phyloP scores from a whole-genome alignment of 2,797 vertebrate genomes.

The Erpetoichthys calabaricus region DNA sequence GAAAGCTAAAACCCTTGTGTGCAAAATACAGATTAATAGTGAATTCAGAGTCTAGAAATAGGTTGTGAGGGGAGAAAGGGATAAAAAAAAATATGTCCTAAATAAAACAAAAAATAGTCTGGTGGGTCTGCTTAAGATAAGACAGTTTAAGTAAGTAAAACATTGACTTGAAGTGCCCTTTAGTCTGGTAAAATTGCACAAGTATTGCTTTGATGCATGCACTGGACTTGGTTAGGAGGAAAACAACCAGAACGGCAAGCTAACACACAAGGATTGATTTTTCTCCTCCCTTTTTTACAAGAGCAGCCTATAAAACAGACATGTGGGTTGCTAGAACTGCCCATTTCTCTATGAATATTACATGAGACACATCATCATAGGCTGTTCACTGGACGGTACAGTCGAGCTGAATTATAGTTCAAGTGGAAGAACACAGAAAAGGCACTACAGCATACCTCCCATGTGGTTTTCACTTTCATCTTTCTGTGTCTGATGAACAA shows the following conservation, averaged over 20 bases:
- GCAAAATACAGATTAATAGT: too few relatives aligned
- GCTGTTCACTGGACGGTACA: not conserved
- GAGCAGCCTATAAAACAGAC: slow-evolving; percentile 8
- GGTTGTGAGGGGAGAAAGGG: too few relatives aligned
- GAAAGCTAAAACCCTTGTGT: too few relatives aligned
- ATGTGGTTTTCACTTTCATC: not conserved
- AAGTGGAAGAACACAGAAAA: slow-evolving; percentile 6
- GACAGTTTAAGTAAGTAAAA: slow-evolving; percentile 21
- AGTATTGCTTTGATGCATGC: slow-evolving; percentile 9
- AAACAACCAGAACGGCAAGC: slow-evolving; percentile 8
- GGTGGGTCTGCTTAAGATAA: slow-evolving; percentile 5
- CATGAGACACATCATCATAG: not conserved
- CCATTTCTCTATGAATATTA: slow-evolving; percentile 6
- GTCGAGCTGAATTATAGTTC: not conserved
- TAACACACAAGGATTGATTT: slow-evolving; percentile 2
- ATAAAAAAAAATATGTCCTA: too few relatives aligned
- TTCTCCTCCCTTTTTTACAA: slow-evolving; percentile 11
- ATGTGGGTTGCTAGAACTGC: slow-evolving; percentile 3
- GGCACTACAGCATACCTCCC: not conserved
- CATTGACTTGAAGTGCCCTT: slow-evolving; percentile 25
- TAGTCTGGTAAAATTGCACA: slow-evolving; percentile 23
- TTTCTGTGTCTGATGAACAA: not conserved
- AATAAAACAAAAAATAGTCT: too few relatives aligned
- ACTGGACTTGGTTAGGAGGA: slow-evolving; percentile 13
- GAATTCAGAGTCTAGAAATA: too few relatives aligned